phyloP scores from a whole-genome alignment of 1,140 invertebrate genomes.

The Lepidotrigona ventralis region DNA sequence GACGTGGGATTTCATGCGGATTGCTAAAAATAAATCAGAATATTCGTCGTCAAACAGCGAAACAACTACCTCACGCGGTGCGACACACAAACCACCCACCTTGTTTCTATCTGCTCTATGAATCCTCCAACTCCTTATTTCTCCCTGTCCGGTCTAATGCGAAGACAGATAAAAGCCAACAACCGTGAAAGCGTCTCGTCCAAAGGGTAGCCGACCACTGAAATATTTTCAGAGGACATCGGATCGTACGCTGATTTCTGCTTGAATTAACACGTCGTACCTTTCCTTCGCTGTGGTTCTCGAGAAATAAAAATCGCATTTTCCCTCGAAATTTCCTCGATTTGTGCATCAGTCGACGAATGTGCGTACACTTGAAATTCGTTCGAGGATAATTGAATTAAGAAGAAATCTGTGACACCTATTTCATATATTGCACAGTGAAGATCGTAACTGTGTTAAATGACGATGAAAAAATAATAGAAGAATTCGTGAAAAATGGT shows the following conservation, averaged over 20 bases:
- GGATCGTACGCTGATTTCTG: background rate
- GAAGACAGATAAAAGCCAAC: background rate
- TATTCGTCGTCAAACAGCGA: constrained; percentile 40
- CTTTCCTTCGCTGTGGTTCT: no score
- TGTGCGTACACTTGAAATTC: no score
- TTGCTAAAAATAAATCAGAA: constrained; percentile 36
- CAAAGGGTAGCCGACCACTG: background rate
- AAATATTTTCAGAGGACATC: background rate
- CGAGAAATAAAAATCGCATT: background rate
- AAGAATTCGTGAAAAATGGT: no score
- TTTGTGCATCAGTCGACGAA: no score
- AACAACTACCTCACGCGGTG: background rate
- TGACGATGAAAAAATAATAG: no score
- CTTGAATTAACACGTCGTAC: background rate
- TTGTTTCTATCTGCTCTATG: background rate
- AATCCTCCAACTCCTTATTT: background rate
- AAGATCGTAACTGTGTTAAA: no score
- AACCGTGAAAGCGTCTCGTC: background rate
- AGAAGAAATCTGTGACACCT: no score
- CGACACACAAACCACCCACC: no score
- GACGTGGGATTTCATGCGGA: constrained; percentile 6
- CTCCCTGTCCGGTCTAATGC: background rate
- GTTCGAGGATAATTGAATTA: no score
- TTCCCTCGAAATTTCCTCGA: no score
- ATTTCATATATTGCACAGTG: no score